Evolutionary conservation across 2,113 vertebrate species (phyloP), one percentile per base, ranked within the genome.

Genomic region (Ceyx melanurus): DNA sequence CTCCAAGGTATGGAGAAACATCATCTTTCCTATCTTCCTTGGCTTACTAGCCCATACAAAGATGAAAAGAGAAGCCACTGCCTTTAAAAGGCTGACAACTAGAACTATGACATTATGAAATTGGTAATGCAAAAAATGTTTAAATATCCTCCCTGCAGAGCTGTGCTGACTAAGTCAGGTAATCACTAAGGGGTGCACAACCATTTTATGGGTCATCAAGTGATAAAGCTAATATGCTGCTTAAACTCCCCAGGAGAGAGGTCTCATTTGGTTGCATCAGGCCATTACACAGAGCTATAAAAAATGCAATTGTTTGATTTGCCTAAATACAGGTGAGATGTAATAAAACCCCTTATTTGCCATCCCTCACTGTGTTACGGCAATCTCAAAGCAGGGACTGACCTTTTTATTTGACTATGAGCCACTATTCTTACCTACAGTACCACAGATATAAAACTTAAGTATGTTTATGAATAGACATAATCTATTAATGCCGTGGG

Each of bases 201-300:
- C 92, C 93, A 92, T 95, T 97, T 97, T 97, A 97, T 95, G 96
- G 93, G 94, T 97, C 95, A 95, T 97, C 95, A 94, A 96, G 90
- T 85, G 85, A 93, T 96, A 96, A 96, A 95, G 90, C 48, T 84
- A 88, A 91, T 87, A 76, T 89, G 91, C 86, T 95, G 84, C 77
- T 83, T 96, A 95, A 95, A 93, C 76, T 93, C 61, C 89, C 86
- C 7, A 2, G 90, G 91, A 95, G 94, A 87, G 85, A 93, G 93
- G 88, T 92, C 71, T 51, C 62, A 92, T 90, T 78, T 88, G 80
- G 82, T 64, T 77, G 88, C 75, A 86, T 84, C 78, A 94, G 81
- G 62, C 71, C 83, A 93, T 91, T 92, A 85, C 67, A 25, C 92
- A 93, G 64, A 79, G 84, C 22, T 95, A 92, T 96, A 96, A 96